Evolutionary conservation across 2,888 invertebrate genomes (phyloP), one percentile per base, ranked within the genome.

Genomic region (Endotricha flammealis): DNA sequence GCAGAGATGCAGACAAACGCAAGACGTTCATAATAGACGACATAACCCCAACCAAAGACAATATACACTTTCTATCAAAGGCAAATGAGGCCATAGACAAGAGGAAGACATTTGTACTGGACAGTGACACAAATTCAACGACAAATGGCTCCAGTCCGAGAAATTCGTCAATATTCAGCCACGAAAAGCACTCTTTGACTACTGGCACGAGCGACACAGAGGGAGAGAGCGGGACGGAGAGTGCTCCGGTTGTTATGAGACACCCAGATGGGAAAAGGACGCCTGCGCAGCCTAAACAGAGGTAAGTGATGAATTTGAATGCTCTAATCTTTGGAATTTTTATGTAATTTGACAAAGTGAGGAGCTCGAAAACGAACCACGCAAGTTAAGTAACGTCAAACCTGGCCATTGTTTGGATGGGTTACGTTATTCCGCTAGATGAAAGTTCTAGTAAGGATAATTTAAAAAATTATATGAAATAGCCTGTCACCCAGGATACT

Each of bases 121-220:
- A 86, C 52, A 81, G 81, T 29, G 87, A 86, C 36, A 83, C 85
- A 0, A 81, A 79, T 41, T 86, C 87, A 0, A 86, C 87, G 0
- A 86, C 87, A 0, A 87, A 85, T 37, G 86, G 85, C 0, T 82
- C 83, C 37, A 83, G 85, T 51, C 85, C 86, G 0, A 58, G 86
- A 41, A 87, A 80, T 35, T 85, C 86, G 1, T 83, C 85, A 0
- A 77, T 83, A 39, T 86, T 80, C 48, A 83, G 83, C 23, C 82
- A 82, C 29, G 83, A 82, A 48, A 79, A 72, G 46, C 50, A 53
- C 6, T 44, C 44, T n/a, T 27, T 47, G 14, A 48, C 45, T 0
- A 43, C 48, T 16, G 77, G 77, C 0, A 75, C 79, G 1, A 81
- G 80, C 41, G 85, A 85, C 32, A 82, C 82, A 2, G 86, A 85